Evolutionary conservation across 2,888 invertebrate genomes (phyloP).

Genomic region (Nomada hirtipes): DNA sequence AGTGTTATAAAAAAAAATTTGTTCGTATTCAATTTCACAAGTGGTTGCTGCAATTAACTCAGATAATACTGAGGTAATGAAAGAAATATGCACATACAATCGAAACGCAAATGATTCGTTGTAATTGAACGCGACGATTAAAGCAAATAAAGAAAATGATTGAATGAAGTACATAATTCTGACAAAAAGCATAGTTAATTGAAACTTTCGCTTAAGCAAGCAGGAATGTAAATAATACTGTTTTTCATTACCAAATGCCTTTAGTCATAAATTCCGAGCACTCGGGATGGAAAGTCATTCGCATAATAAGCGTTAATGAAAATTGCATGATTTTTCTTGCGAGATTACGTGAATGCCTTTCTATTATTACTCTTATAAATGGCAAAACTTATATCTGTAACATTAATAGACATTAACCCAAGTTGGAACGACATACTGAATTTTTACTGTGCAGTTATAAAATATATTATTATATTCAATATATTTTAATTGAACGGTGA

Average conservation of each 20-base stretch:
- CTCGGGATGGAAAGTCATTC: background rate
- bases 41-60: background rate
- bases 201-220: no score
- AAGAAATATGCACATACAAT: background rate
- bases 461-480: no score
- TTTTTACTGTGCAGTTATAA: no score
- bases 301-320: background rate
- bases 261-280: no score
- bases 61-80: background rate
- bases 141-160: background rate
- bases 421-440: no score
- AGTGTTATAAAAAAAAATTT: background rate
- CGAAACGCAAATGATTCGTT: background rate
- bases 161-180: background rate
- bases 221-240: no score
- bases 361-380: slow-evolving; percentile 26
- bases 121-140: background rate
- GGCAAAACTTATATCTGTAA: slow-evolving; percentile 7
- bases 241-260: no score
- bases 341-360: slow-evolving; percentile 10
- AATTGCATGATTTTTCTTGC: slow-evolving; percentile 3
- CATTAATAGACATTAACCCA: no score
- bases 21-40: background rate
- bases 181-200: no score
- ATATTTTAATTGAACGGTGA: no score